These are phyloP conservation scores for Origma solitaria DNA, from an alignment of 2,113 vertebrate genomes.

Conservation along the genomic window DNA sequence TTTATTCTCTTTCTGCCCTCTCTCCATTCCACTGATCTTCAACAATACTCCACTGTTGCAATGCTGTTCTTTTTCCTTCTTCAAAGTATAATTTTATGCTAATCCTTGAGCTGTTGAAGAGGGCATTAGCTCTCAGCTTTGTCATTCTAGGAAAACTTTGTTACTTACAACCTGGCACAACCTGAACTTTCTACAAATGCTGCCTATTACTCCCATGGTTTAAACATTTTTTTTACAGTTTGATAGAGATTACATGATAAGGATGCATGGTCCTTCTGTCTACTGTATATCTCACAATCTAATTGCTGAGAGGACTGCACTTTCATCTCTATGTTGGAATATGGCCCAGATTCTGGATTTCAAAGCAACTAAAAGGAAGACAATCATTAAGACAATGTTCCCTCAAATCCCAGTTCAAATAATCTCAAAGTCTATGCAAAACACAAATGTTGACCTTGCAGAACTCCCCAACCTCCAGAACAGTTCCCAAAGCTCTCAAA, in stretches of 20 bases:
- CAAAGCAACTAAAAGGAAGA: conserved; percentile 69
- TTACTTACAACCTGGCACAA: conserved; percentile 53
- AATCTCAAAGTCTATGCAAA: conserved; percentile 70
- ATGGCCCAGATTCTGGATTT: conserved; percentile 68
- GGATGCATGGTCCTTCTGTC: background rate
- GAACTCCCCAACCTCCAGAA: conserved; percentile 60
- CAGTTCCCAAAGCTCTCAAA: conserved; percentile 52
- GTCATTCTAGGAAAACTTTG: background rate
- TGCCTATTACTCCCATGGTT: conserved; percentile 18
- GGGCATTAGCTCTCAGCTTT: conserved; percentile 61
- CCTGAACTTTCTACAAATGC: conserved; percentile 25
- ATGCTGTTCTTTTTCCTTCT: conserved; percentile 45
- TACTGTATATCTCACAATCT: conserved; percentile 15
- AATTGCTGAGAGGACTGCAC: conserved; percentile 25
- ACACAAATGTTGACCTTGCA: conserved; percentile 68
- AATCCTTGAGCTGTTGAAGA: conserved; percentile 72
- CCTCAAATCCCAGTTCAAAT: conserved; percentile 76
- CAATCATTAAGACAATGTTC: conserved; percentile 71
- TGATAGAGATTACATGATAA: conserved; percentile 19
- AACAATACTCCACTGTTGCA: conserved; percentile 71
- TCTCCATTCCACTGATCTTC: conserved; percentile 49
- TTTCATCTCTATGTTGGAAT: conserved; percentile 64
- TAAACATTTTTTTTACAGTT: conserved; percentile 19
- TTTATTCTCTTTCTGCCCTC: conserved; percentile 32
- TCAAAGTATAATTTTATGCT: conserved; percentile 77